Conservation (phyloP, 2,888 invertebrate species). For the Tanypteryx hageni region DNA sequence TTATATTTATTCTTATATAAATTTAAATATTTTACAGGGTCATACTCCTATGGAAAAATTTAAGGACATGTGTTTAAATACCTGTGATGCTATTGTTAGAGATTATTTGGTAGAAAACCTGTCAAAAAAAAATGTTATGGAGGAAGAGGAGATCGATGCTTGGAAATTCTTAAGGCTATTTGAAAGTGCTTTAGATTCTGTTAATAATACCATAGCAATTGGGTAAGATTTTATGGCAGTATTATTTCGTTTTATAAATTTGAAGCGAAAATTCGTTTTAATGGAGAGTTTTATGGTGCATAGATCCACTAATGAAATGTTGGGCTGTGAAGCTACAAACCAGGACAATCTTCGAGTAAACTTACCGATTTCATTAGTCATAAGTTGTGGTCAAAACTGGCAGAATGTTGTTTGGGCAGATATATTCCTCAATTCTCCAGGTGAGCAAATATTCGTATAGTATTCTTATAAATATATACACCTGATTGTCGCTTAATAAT, state of each 20-base stretch:
- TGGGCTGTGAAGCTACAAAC: background rate
- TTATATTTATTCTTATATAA: too few relatives aligned
- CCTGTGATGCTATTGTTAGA: constrained; percentile 24
- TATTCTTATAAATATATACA: background rate
- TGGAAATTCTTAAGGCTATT: constrained; percentile 42
- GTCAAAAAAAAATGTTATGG: constrained; percentile 3
- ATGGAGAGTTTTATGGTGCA: background rate
- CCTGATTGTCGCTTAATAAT: background rate
- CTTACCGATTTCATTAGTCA: constrained; percentile 45
- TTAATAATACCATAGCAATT: background rate
- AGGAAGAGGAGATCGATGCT: constrained; percentile 35
- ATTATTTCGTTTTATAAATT: too few relatives aligned
- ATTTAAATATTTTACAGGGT: background rate
- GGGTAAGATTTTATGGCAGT: background rate
- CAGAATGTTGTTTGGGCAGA: constrained; percentile 57
- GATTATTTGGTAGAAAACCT: constrained; percentile 37
- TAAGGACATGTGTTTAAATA: constrained; percentile 44
- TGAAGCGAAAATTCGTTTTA: background rate
- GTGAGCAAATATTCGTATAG: background rate
- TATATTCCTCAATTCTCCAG: constrained; percentile 28
- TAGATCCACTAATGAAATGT: background rate
- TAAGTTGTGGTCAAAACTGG: constrained; percentile 37
- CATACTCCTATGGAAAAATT: constrained; percentile 15
- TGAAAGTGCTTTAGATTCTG: constrained; percentile 26
- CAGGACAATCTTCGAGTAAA: background rate